Evolutionary conservation across 1,140 invertebrate genomes (phyloP), one percentile per base, ranked within the genome.

Genomic region (Drosophila setifemur): DNA sequence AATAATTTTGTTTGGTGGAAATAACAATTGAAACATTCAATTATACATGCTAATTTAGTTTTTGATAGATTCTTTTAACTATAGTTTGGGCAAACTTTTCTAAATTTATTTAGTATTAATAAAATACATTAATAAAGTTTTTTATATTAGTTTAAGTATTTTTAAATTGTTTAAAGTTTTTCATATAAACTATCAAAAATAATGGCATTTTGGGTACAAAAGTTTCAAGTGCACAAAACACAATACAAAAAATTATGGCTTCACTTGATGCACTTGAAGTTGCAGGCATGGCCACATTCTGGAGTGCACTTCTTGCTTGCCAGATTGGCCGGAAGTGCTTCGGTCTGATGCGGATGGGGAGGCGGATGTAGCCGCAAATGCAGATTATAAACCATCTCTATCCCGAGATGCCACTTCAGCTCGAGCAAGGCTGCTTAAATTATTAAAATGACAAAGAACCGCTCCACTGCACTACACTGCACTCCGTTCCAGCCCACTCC

Each of bases 381-480:
- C 48, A 72, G 57, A 72, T 48, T 58, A 48, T 49, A 57, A 73
- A 71, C 55, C 37, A 40, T 45, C 70, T 71, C 37, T 5, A 54
- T 33, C 63, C 29, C 23, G 16, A 28, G 44, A 29, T n/a, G 33
- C 49, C 77, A 69, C 76, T 79, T 52, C 54, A 66, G 37, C 52
- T 47, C n/a, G 21, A 49, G 35, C 57, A 33, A 39, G 67, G 35
- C 39, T 73, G 70, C 54, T 85, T 47, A 85, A 85, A 79, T 83
- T n/a, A 83, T 83, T 85, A 79, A 83, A 74, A 85, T 67, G 79
- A 82, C 68, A 83, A 70, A 55, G 37, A 31, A 39, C 8, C 37
- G 12, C 19, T 42, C 26, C 35, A 42, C 23, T 39, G 16, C 49
- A 26, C 25, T 39, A 9, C 49, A 54, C 49, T 55, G 7, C 55